Conservation (phyloP, 2,113 vertebrate species). For the Pagrus major region DNA sequence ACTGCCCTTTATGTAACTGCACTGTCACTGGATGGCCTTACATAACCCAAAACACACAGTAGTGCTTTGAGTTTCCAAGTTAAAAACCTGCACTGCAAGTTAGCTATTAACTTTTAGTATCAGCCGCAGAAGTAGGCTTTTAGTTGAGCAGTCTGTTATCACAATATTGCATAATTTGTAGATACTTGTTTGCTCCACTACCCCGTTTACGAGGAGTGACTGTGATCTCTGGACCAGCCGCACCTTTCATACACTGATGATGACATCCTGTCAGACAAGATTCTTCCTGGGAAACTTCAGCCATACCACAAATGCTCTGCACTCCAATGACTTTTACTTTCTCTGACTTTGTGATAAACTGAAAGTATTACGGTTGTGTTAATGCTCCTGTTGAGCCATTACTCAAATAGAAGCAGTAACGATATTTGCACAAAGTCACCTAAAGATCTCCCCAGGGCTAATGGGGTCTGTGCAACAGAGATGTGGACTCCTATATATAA, state of each 20-base stretch:
- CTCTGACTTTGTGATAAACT: background rate
- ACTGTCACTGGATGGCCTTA: conserved; percentile 35
- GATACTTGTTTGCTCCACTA: conserved; percentile 33
- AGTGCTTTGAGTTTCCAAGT: background rate
- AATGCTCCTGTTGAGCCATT: background rate
- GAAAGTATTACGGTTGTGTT: background rate
- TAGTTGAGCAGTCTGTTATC: background rate
- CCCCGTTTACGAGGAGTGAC: background rate
- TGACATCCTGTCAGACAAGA: background rate
- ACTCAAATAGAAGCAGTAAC: conserved; percentile 29
- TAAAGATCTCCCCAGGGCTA: no score
- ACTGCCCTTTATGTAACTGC: conserved; percentile 62
- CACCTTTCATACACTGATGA: background rate
- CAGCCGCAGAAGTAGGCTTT: background rate
- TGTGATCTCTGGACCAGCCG: conserved; percentile 11
- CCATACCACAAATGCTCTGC: background rate
- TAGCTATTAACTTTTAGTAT: conserved; percentile 16
- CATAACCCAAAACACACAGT: conserved; percentile 21
- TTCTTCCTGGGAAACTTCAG: background rate
- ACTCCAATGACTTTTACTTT: background rate
- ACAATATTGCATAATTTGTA: conserved; percentile 26
- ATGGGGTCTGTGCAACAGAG: background rate
- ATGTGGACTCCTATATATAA: no score
- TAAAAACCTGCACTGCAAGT: background rate
- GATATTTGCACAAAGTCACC: background rate